Percentiles rank a stretch among this genome's conserved stretches.
Evolutionary conservation across 2,113 vertebrate species (phyloP).

Genomic region (Lota lota): DNA sequence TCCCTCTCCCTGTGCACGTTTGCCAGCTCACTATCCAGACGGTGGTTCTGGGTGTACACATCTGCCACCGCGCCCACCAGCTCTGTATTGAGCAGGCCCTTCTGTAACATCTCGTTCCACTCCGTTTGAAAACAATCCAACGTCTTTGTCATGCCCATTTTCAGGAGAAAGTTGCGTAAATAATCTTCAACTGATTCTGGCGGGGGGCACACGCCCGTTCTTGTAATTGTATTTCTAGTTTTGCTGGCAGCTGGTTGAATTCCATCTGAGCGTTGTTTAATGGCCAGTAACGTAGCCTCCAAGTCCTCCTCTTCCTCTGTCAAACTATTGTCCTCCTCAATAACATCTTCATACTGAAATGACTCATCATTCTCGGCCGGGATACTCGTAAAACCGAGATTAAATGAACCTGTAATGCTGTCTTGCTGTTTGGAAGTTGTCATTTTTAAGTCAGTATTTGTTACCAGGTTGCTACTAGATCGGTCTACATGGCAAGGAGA

Average conservation of each 20-base stretch:
- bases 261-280: slow-evolving; percentile 52
- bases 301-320: slow-evolving; percentile 81
- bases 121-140: slow-evolving; percentile 88
- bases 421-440: not conserved
- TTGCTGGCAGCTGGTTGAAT: slow-evolving; percentile 42
- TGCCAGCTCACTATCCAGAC: slow-evolving; percentile 76
- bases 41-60: slow-evolving; percentile 74
- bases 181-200: slow-evolving; percentile 81
- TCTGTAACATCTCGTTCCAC: slow-evolving; percentile 83
- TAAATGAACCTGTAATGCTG: slow-evolving; percentile 19
- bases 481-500: not conserved
- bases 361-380: slow-evolving; percentile 66
- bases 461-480: not conserved
- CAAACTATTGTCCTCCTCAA: slow-evolving; percentile 67
- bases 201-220: not conserved
- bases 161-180: slow-evolving; percentile 85
- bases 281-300: slow-evolving; percentile 64
- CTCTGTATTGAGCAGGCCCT: slow-evolving; percentile 62
- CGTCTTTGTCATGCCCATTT: slow-evolving; percentile 84
- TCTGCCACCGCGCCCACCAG: slow-evolving; percentile 67
- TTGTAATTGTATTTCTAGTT: too few species aligned
- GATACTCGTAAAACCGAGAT: slow-evolving; percentile 27
- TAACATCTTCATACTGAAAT: slow-evolving; percentile 77
- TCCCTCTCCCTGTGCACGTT: slow-evolving; percentile 75
- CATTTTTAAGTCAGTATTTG: not conserved